These are phyloP conservation scores for Hypomecis punctinalis DNA, from an alignment of 2,888 invertebrate species.

Conservation along the genomic window DNA sequence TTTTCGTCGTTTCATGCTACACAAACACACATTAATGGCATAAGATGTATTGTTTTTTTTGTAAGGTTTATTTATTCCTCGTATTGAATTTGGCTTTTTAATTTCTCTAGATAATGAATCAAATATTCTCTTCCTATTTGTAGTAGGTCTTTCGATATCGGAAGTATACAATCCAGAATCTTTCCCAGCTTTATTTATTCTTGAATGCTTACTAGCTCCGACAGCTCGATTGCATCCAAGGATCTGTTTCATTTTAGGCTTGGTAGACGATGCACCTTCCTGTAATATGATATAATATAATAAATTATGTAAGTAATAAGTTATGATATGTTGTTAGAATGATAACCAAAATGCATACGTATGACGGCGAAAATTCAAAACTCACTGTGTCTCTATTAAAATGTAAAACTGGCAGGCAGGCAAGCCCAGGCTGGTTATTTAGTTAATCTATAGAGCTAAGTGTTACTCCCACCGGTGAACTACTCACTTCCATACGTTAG, in stretches of 20 bases:
- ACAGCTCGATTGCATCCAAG: constrained; percentile 5
- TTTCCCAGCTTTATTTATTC: constrained; percentile 24
- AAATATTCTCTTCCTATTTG: constrained; percentile 26
- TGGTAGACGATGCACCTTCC: constrained; percentile 2
- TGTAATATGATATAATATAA: constrained; percentile 8
- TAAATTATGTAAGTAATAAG: too few species aligned
- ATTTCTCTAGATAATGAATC: constrained; percentile 34
- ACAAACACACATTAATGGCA: constrained; percentile 73
- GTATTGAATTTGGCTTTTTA: constrained; percentile 28
- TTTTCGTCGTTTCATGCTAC: constrained; percentile 50
- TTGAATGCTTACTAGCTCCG: constrained; percentile 26
- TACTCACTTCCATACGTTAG: too few species aligned
- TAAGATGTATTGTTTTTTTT: constrained; percentile 56
- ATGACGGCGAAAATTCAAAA: too few species aligned
- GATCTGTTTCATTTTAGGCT: constrained; percentile 2
- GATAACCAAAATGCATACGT: too few species aligned
- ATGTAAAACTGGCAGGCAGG: too few species aligned
- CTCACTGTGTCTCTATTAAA: too few species aligned
- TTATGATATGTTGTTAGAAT: too few species aligned
- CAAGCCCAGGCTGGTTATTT: too few species aligned
- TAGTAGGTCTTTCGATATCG: constrained; percentile 19
- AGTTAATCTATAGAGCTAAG: too few species aligned
- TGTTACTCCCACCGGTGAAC: too few species aligned
- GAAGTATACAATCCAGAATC: not conserved
- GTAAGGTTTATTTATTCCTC: constrained; percentile 40